These are phyloP conservation scores for Nasonia longicornis DNA, from an alignment of 1,140 invertebrate genomes.

Conservation along the genomic window DNA sequence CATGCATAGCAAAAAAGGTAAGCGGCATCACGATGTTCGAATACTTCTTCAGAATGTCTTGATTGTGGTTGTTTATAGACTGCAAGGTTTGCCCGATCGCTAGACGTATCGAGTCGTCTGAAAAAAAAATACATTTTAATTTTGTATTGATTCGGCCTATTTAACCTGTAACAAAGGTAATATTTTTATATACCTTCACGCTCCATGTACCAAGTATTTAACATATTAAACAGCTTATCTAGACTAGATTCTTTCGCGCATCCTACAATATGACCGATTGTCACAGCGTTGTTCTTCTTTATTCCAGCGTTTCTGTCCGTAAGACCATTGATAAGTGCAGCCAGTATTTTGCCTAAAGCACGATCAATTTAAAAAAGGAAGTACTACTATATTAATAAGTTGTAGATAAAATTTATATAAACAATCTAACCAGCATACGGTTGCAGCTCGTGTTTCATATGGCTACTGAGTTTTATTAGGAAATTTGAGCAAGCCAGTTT, in stretches of 20 bases:
- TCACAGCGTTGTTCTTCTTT: conserved; percentile 84
- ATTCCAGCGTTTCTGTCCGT: conserved; percentile 86
- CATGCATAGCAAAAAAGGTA: conserved; percentile 91
- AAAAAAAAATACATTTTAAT: conserved; percentile 53
- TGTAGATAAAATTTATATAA: conserved; percentile 27
- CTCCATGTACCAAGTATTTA: conserved; percentile 84
- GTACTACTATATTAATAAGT: not conserved
- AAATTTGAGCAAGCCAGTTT: conserved; percentile 89
- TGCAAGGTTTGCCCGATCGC: conserved; percentile 85
- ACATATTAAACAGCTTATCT: conserved; percentile 85
- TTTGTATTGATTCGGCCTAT: conserved; percentile 26
- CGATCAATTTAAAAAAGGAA: conserved; percentile 7
- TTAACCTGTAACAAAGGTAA: not conserved
- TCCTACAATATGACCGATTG: conserved; percentile 87
- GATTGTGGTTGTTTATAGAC: conserved; percentile 84
- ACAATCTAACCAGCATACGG: conserved; percentile 72
- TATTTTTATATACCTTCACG: conserved; percentile 70
- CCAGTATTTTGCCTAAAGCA: conserved; percentile 80
- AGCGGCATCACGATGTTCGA: conserved; percentile 84
- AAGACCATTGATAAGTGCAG: conserved; percentile 81
- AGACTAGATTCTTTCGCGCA: conserved; percentile 89
- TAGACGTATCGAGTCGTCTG: conserved; percentile 78
- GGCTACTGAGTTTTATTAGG: conserved; percentile 77
- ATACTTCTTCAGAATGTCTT: conserved; percentile 85
- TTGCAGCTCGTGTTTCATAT: conserved; percentile 71